These are phyloP conservation scores for Gymnosoma rotundatum DNA, from an alignment of 2,888 invertebrate species.

Conservation along the genomic window DNA sequence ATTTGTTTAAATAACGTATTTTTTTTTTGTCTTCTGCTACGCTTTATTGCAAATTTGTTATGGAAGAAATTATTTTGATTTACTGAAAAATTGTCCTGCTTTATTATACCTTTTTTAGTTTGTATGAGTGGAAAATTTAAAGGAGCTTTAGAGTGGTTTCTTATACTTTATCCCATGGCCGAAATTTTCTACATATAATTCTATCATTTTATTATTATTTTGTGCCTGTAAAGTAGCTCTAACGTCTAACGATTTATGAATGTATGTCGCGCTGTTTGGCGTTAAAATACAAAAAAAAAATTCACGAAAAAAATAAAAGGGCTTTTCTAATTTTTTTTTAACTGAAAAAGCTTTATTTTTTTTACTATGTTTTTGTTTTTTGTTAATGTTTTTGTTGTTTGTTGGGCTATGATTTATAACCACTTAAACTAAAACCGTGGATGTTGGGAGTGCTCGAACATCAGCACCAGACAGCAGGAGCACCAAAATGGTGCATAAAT, in stretches of 20 bases:
- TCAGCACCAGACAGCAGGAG: slow-evolving; percentile 51
- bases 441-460: slow-evolving; percentile 36
- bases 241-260: slow-evolving; percentile 77
- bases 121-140: slow-evolving; percentile 16
- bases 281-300: slow-evolving; percentile 44
- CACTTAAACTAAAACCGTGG: slow-evolving; percentile 73
- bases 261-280: slow-evolving; percentile 57
- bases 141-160: slow-evolving; percentile 40
- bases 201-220: slow-evolving; percentile 72
- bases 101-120: not conserved
- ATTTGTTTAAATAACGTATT: slow-evolving; percentile 32
- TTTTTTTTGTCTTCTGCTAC: not conserved
- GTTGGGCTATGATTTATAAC: slow-evolving; percentile 76
- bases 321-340: slow-evolving; percentile 59
- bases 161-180: slow-evolving; percentile 40
- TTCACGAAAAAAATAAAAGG: slow-evolving; percentile 39
- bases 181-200: slow-evolving; percentile 70
- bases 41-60: slow-evolving; percentile 19
- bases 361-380: slow-evolving; percentile 30
- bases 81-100: slow-evolving; percentile 36
- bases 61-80: slow-evolving; percentile 51
- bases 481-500: slow-evolving; percentile 68
- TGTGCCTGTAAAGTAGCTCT: slow-evolving; percentile 78
- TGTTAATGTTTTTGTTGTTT: slow-evolving; percentile 41
- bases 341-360: slow-evolving; percentile 60